Evolutionary conservation across 2,797 vertebrate species (phyloP), one percentile per base, ranked within the genome.

Genomic region (Caiman crocodilus): DNA sequence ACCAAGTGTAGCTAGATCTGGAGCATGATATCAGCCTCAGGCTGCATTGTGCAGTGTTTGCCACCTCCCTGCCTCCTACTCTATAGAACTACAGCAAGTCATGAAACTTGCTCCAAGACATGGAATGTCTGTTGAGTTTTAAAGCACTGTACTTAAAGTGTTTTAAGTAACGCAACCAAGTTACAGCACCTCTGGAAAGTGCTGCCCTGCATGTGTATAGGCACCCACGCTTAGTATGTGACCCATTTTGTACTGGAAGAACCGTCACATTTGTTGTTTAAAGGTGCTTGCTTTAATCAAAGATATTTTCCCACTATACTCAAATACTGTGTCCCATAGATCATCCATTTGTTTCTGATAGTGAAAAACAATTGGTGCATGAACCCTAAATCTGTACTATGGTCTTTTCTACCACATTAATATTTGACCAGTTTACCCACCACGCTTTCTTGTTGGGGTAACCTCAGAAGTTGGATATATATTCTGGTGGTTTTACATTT

Each of bases 391-490:
- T 5, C 0, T 2, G 1, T 60, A 76, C 64, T 5, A 0, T 78
- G 61, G 82, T 88, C 88, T 74, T 85, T 94, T 93, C 65, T 90
- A 69, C 58, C 85, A 69, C n/a, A 2, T 76, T 88, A 86, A 56
- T 92, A 82, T 88, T 88, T 78, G 77, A 69, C 30, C 77, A 79
- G 79, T 87, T 88, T 26, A n/a, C 85, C 75, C 87, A 63, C 89
- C 6, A 2, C 50, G 16, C 79, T 58, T 60, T 71, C 88, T 57
- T 76, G 57, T 76, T 82, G 10, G 35, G 35, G 26, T 90, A 65
- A 93, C 32, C 58, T 75, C 58, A 55, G 75, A 79, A 50, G 11
- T 30, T 65, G 5, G 35, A 15, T 90, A 94, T 60, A 74, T 91
- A 28, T 73, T 88, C 25, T 85, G 87, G 56, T 92, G 25, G 6